phyloP scores from a whole-genome alignment of 2,113 vertebrate genomes.

The Lepus americanus region DNA sequence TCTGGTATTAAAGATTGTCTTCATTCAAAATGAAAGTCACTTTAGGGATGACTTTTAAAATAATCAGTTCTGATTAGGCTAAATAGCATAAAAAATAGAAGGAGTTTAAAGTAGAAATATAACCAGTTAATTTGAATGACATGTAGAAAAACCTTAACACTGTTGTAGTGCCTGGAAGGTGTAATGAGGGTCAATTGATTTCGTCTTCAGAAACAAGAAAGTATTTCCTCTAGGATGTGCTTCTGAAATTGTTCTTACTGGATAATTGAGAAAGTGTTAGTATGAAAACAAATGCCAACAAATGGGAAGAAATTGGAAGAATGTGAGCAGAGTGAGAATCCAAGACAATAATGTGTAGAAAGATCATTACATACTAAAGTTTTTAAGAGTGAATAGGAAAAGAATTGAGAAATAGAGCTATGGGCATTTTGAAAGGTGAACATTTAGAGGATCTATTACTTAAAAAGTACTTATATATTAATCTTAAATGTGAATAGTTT shows the following conservation, averaged over 20 bases:
- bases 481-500: not conserved
- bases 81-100: not conserved
- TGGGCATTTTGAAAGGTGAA: not conserved
- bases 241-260: not conserved
- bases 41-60: not conserved
- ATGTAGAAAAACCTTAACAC: slow-evolving; percentile 4
- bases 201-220: not conserved
- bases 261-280: not conserved
- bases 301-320: not conserved
- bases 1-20: not conserved
- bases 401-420: not conserved
- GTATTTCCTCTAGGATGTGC: not conserved
- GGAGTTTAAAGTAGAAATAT: not conserved
- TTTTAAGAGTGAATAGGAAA: not conserved
- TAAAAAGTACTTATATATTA: not conserved
- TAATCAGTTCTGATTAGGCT: not conserved
- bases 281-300: not conserved
- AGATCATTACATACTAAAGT: not conserved
- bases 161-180: not conserved
- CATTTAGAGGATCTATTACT: not conserved
- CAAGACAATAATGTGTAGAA: not conserved
- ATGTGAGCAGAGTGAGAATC: not conserved
- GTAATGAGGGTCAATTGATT: not conserved
- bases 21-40: not conserved
- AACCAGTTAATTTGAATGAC: not conserved